Conservation (phyloP, 2,113 vertebrate genomes). For the Cervus canadensis region DNA sequence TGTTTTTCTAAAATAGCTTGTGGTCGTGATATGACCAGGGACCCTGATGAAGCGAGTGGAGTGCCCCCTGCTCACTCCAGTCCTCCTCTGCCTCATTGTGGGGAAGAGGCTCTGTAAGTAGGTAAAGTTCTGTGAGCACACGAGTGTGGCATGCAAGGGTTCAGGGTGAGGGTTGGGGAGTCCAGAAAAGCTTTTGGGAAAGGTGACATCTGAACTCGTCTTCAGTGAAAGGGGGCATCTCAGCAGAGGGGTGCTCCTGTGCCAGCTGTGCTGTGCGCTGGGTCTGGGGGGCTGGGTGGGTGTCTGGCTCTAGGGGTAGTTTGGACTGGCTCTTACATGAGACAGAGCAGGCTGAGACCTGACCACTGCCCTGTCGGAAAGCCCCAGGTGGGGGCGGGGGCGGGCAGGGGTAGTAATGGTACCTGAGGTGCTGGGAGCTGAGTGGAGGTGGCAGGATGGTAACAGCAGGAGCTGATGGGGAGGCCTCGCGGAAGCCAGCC, state of each 20-base stretch:
- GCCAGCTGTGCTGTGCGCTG: rapidly evolving
- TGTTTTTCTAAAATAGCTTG: rapidly evolving
- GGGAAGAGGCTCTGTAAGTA: background rate
- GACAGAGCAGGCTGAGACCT: background rate
- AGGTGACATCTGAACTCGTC: background rate
- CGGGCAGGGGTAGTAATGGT: background rate
- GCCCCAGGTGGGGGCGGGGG: background rate
- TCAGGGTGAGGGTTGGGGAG: background rate
- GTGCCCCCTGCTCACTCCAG: background rate
- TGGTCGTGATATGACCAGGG: background rate
- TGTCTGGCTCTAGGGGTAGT: background rate
- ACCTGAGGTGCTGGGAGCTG: too few relatives aligned
- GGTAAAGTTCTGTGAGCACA: background rate
- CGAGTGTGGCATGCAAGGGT: rapidly evolving
- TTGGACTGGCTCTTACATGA: rapidly evolving
- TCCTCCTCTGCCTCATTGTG: background rate
- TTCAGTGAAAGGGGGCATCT: background rate
- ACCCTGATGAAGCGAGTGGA: too few relatives aligned
- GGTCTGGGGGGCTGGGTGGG: background rate
- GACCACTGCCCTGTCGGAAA: background rate
- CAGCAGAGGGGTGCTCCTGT: background rate
- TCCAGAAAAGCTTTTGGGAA: background rate
- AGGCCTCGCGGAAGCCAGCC: background rate
- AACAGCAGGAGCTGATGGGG: rapidly evolving
- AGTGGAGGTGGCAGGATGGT: background rate